Base-by-base conservation (phyloP, 1,140 invertebrate genomes). In the Musca vetustissima region DNA sequence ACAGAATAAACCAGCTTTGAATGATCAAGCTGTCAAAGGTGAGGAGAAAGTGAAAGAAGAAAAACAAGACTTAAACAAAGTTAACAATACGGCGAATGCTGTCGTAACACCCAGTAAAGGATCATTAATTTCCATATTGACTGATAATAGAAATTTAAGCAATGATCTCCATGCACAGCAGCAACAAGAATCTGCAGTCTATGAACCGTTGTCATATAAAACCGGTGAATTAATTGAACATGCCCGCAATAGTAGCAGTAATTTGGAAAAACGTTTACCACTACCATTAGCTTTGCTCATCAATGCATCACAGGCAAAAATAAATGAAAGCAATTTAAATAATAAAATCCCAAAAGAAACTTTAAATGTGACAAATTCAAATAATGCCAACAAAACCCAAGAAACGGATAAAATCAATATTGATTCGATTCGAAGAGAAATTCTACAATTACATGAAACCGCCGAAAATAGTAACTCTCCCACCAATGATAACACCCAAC, bases 161-260 rank as follows among this genome's bases (percentile, higher is more conserved):
- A 61, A 43, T 2, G 36, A 43, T 43, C 36, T 11, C 11, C 36
- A n/a, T n/a, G n/a, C n/a, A n/a, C n/a, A n/a, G n/a, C n/a, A 50
- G 17, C 14, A 8, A 28, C 9, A 25, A 55, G n/a, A 22, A 17
- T 15, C 50, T n/a, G 17, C 19, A 24, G 78, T 77, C 25, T 80
- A 71, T 17, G 80, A 82, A 67, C 80, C 80, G 0, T 70, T 82
- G 0, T 82, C 80, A 1, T 80, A 81, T 52, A 79, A 80, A 66
- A 74, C 75, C 0, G 80, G 78, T 1, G 72, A 71, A 67, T 21
- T 70, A n/a, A 49, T 72, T 4, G 78, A 80, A 25, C 70, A 73
- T 1, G 67, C 73, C 1, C 73, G 70, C 22, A 81, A 81, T 74
- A 36, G 21, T 9, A 73, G n/a, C n/a, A n/a, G 68, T 8, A 21